Base-by-base conservation (phyloP, 2,797 vertebrate genomes). In the Macrochelys suwanniensis region DNA sequence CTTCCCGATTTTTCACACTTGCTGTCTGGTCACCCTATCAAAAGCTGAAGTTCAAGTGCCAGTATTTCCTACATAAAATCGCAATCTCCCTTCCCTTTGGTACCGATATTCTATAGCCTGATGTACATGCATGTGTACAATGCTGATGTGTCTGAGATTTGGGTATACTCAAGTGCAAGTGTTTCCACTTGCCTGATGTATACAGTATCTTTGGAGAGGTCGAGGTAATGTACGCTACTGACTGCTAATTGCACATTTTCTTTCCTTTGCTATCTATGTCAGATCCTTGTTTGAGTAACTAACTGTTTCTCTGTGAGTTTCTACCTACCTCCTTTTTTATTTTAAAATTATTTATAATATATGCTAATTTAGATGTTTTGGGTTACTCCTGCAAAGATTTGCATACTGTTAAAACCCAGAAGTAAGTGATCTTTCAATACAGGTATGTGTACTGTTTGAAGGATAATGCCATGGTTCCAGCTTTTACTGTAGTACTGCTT, bases 241-340 rank as follows among this genome's bases (percentile, higher is more conserved):
- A 92, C 56, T 88, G 92, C 17, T 49, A 77, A 23, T 9, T 74
- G 50, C 11, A 68, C 11, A 86, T 92, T 78, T 37, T 51, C 11
- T 82, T 87, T 80, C 50, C 93, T 82, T 78, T 57, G 61, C 31
- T 31, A 42, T 79, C 91, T 87, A 54, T 54, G 84, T 84, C 68
- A 90, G 53, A 80, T 21, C 21, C 83, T 90, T 28, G 5, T 17
- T 78, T 54, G 61, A 26, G n/a, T 51, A 6, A 12, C 2, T 0
- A 89, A 68, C 26, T 12, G 1, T 16, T 11, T 5, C 11, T 19
- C 6, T 68, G 1, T 8, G 31, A 68, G 31, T 9, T 0, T 0
- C 57, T 59, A 0, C 1, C 57, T 59, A 0, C 1, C 1, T 12
- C 17, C 15, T 11, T 49, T 33, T 11, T 56, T 54, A 4, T 3